Percentiles rank a stretch among this genome's conserved stretches.
Conservation (phyloP, 2,797 vertebrate genomes). For the Furcifer pardalis region DNA sequence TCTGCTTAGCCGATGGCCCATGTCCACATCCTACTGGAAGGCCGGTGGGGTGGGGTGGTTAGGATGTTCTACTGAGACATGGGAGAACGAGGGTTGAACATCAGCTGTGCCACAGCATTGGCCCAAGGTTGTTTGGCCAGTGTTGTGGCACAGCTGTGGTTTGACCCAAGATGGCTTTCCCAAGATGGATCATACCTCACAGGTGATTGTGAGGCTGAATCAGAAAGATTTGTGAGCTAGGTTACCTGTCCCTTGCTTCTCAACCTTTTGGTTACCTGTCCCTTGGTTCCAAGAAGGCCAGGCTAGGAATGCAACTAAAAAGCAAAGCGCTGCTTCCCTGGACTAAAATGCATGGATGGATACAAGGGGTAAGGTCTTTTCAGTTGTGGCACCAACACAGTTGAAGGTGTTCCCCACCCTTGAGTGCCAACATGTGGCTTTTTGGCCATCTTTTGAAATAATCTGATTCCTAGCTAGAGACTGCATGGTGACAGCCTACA, state of each 20-base stretch:
- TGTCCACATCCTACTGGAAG: no score
- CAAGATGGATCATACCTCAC: no score
- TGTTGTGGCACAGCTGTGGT: no score
- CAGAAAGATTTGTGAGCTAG: no score
- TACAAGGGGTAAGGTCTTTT: background rate
- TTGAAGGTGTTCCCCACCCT: background rate
- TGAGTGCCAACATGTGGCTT: background rate
- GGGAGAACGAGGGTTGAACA: background rate
- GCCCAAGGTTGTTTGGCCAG: background rate
- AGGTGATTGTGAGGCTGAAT: no score
- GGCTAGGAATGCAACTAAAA: no score
- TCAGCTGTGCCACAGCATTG: no score
- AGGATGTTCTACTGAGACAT: background rate
- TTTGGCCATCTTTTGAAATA: background rate
- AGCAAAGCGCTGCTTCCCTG: background rate
- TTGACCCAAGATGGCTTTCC: no score
- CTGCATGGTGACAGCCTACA: background rate
- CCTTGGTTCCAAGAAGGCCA: no score
- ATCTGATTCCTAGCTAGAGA: background rate
- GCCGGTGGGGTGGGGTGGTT: background rate
- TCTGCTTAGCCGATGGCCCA: background rate
- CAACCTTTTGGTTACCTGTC: no score
- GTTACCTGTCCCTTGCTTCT: no score
- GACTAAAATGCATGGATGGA: background rate
- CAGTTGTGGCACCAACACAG: background rate